Conservation (phyloP, 2,888 invertebrate genomes). For the Agrilus mali region DNA sequence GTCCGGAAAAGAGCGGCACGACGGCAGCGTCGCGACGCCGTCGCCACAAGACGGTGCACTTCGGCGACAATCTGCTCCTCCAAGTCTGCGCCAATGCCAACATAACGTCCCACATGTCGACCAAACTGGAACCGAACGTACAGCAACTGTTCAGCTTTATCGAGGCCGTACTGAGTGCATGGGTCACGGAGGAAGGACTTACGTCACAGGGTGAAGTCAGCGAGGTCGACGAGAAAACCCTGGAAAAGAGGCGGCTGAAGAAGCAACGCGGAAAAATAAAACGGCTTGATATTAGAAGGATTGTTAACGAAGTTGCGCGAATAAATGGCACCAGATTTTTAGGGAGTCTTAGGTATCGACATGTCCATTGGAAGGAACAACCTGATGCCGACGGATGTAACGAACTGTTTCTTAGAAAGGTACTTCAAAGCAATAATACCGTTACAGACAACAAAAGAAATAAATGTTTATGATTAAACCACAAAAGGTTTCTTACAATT, state of each 20-base stretch:
- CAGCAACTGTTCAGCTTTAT: conserved; percentile 73
- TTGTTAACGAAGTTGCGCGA: conserved; percentile 59
- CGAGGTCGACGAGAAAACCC: conserved; percentile 56
- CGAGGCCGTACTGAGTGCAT: conserved; percentile 65
- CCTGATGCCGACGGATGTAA: conserved; percentile 82
- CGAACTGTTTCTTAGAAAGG: conserved; percentile 78
- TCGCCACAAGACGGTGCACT: conserved; percentile 66
- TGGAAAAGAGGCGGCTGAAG: conserved; percentile 43
- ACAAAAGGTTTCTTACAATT: too few relatives aligned
- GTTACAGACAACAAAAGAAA: too few relatives aligned
- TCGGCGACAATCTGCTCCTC: conserved; percentile 61
- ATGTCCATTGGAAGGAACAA: conserved; percentile 75
- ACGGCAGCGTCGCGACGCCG: conserved; percentile 48
- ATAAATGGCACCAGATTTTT: conserved; percentile 51
- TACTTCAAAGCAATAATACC: conserved; percentile 29
- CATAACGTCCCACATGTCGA: conserved; percentile 35
- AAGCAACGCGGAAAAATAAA: conserved; percentile 53
- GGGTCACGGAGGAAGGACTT: conserved; percentile 62
- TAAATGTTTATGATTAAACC: too few relatives aligned
- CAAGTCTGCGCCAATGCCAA: conserved; percentile 63
- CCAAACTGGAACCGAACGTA: conserved; percentile 59
- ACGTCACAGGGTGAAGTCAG: conserved; percentile 62
- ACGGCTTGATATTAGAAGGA: conserved; percentile 52
- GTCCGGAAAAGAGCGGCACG: conserved; percentile 29
- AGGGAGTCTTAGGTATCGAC: conserved; percentile 59